Conservation (phyloP, 2,113 vertebrate species). For the Laticauda laticaudata region DNA sequence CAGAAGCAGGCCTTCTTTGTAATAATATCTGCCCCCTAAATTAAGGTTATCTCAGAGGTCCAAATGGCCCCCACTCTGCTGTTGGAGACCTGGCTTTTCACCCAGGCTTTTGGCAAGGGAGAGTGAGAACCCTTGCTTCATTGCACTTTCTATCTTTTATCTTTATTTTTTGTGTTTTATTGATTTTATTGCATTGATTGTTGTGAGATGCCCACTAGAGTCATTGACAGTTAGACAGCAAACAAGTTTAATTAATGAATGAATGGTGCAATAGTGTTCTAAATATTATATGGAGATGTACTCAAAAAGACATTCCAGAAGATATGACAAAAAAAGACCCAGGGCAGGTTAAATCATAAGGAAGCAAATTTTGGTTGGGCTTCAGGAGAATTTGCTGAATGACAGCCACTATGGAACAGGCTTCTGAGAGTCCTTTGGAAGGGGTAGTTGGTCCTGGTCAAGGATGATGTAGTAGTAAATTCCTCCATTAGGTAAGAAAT, state of each 20-base stretch:
- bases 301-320: neutral
- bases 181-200: neutral
- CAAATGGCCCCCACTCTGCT: neutral
- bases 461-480: neutral
- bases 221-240: neutral
- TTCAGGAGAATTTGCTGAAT: neutral
- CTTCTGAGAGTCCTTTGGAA: neutral
- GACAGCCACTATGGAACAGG: neutral
- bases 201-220: neutral
- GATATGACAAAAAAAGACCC: neutral
- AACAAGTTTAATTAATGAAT: neutral
- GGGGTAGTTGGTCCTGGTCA: neutral
- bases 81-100: neutral
- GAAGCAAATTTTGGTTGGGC: neutral
- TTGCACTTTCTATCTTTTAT: neutral
- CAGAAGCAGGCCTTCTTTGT: neutral
- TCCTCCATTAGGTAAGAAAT: neutral
- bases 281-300: neutral
- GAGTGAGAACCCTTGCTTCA: neutral
- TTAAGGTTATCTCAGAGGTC: neutral
- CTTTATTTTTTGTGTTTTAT: neutral
- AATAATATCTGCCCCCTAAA: neutral
- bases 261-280: neutral
- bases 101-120: neutral
- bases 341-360: neutral